Evolutionary conservation across 1,140 invertebrate species (phyloP), one percentile per base, ranked within the genome.

Genomic region (Wasmannia auropunctata): DNA sequence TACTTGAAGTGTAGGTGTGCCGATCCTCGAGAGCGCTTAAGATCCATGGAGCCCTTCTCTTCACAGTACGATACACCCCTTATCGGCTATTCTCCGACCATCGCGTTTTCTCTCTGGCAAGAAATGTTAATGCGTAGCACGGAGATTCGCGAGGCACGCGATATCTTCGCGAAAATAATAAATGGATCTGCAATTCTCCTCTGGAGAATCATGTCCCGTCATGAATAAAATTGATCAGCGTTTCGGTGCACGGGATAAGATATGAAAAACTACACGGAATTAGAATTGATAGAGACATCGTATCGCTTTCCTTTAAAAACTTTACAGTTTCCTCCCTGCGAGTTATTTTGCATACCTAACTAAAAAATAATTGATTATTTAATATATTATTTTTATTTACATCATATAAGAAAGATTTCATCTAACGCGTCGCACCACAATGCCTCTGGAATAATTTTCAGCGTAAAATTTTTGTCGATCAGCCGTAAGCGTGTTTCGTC

Each of bases 131-230:
- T 80, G 63, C 49, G 62, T 25, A 69, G 6, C 46, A 28, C 14
- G 22, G 14, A 31, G 7, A 72, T 81, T 54, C 34, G 31, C 77
- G 63, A 19, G 34, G 62, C 65, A 56, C 67, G 67, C 79, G 67
- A 83, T 74, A 83, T 72, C 67, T 72, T 46, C 25, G 76, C n/a
- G 25, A 74, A 74, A 60, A 60, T 74, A 83, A 83, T 58, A 83
- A 74, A 83, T 46, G 51, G 37, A 58, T 72, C 79, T 31, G 43
- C 49, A n/a, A 81, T 70, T n/a, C 46, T 49, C 37, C 28, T 10
- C 25, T 58, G 16, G 40, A 72, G 54, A 67, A 65, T 19, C 14
- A 34, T 67, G n/a, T n/a, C 14, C 28, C 25, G 60, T 65, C 43
- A 37, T 37, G 43, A 67, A 79, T 79, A 79, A 79, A 67, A 67